Conservation (phyloP, 2,113 vertebrate species). For the Suricata suricatta region DNA sequence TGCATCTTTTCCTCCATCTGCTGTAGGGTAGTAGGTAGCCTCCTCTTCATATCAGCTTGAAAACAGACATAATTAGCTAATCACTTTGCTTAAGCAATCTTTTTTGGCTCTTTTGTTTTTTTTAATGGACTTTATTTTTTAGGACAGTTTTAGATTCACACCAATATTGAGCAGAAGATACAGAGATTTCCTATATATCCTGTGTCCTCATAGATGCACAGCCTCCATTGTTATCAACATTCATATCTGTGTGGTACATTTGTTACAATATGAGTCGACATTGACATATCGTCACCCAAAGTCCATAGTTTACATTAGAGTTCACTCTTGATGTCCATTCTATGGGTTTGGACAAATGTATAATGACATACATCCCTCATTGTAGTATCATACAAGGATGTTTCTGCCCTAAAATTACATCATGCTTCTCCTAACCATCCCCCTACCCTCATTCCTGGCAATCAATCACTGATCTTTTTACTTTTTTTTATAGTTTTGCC, state of each 20-base stretch:
- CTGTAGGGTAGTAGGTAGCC: neutral
- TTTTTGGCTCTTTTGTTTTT: neutral
- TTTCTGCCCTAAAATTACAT: neutral
- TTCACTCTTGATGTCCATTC: neutral
- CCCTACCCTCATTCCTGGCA: neutral
- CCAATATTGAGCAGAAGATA: neutral
- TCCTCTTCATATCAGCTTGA: neutral
- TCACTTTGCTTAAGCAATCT: neutral
- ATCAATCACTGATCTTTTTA: neutral
- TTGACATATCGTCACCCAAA: neutral
- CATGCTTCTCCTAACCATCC: neutral
- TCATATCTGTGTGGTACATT: neutral
- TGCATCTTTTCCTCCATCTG: neutral
- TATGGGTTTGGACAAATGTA: neutral
- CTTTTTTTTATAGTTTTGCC: neutral
- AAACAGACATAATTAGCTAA: neutral
- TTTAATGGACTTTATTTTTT: constrained; percentile 29
- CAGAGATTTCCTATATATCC: neutral
- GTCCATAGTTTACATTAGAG: neutral
- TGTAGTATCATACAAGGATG: neutral
- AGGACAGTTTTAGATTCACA: neutral
- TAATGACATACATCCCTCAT: neutral
- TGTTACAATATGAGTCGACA: neutral
- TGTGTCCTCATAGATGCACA: neutral
- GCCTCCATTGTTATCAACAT: neutral